Evolutionary conservation across 1,140 invertebrate genomes (phyloP), one percentile per base, ranked within the genome.

Genomic region (Drosophila varians): DNA sequence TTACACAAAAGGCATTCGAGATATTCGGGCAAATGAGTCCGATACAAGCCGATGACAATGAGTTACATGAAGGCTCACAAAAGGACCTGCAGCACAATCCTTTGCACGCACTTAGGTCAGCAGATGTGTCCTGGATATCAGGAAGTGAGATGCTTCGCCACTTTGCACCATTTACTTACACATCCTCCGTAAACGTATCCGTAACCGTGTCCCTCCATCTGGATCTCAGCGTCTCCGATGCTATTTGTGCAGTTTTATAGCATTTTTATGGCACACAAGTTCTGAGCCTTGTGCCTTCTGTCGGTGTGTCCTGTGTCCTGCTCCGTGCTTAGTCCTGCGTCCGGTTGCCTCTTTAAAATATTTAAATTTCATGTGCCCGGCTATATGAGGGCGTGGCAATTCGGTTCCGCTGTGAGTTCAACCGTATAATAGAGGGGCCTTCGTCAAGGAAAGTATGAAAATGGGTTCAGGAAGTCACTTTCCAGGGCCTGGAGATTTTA

Each of bases 201-300:
- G 57, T 58, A 71, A 28, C 42, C 54, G 16, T 34, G 48, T 74
- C 34, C 73, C 53, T 21, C 54, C 45, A 66, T 60, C 40, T 55
- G 40, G 28, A 71, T 49, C 49, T 71, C 9, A 34, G 62, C 51
- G 56, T 75, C 74, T 83, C 55, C 51, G 25, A 70, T 62, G 62
- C 76, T 75, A 72, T 83, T 83, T 84, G 70, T 66, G 78, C 76
- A 76, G 68, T 87, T 88, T 84, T 89, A 89, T 83, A 84, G 71
- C 76, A 76, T 71, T 88, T 88, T 88, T 88, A 88, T 77, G 76
- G 84, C 57, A 25, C 58, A 77, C 56, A 83, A 83, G 64, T 83
- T 83, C 74, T 52, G 60, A 51, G 74, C 73, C 79, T 70, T 57
- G 51, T 60, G 48, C 31, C 53, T 47, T 28, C 49, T 49, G 46